phyloP scores from a whole-genome alignment of 2,888 invertebrate species.

The Penaeus monodon region DNA sequence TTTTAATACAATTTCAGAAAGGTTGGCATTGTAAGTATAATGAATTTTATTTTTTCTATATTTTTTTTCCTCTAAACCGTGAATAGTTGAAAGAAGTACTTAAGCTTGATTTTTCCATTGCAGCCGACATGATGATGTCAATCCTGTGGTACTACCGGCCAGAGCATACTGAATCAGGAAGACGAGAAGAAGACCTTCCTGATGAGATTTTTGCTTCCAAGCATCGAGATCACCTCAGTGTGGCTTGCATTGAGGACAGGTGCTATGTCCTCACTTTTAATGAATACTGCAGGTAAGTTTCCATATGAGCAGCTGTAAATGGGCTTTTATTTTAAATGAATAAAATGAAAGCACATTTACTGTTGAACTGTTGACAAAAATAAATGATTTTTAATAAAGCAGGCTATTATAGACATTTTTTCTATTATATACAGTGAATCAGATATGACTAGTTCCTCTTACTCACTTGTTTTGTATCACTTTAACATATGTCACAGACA shows the following conservation, averaged over 20 bases:
- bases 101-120: constrained; percentile 32
- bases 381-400: too few relatives aligned
- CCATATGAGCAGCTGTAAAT: not conserved
- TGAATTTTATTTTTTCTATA: not conserved
- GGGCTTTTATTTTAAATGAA: too few relatives aligned
- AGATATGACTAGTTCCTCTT: too few relatives aligned
- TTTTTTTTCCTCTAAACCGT: not conserved
- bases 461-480: too few relatives aligned
- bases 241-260: constrained; percentile 97
- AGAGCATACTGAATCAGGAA: constrained; percentile 93
- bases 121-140: constrained; percentile 95
- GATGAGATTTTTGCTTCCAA: constrained; percentile 96
- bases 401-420: too few relatives aligned
- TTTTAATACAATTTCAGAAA: too few relatives aligned
- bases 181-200: constrained; percentile 82
- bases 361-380: too few relatives aligned
- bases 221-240: constrained; percentile 94
- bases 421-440: too few relatives aligned
- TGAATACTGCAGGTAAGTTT: constrained; percentile 91
- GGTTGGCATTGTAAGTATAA: too few relatives aligned
- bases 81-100: not conserved
- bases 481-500: too few relatives aligned
- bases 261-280: constrained; percentile 96
- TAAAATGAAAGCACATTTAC: too few relatives aligned
- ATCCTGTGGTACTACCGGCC: constrained; percentile 97